These are phyloP conservation scores for Carcina quercana DNA, from an alignment of 2,888 invertebrate species.

Conservation along the genomic window DNA sequence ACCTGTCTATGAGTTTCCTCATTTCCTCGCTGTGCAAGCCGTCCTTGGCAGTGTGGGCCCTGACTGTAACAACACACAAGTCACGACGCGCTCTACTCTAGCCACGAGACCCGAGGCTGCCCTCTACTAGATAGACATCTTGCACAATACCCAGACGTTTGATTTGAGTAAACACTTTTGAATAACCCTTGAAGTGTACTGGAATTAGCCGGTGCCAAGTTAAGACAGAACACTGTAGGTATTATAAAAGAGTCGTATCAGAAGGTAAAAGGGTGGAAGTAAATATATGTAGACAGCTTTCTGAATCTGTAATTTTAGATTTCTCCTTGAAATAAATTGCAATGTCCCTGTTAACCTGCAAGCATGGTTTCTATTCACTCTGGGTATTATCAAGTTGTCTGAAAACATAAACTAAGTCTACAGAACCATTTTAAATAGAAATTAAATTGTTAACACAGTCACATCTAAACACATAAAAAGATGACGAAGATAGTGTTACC, in stretches of 20 bases:
- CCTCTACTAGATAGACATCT: slow-evolving; percentile 39
- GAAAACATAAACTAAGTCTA: slow-evolving; percentile 60
- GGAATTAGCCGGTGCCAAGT: not conserved
- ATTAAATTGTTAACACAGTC: slow-evolving; percentile 61
- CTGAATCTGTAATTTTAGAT: too few species aligned
- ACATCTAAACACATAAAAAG: slow-evolving; percentile 66
- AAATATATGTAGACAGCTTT: too few species aligned
- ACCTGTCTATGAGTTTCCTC: slow-evolving; percentile 98
- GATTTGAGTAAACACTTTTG: slow-evolving; percentile 3
- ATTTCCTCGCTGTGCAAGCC: slow-evolving; percentile 96
- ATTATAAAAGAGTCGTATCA: too few species aligned
- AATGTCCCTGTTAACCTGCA: too few species aligned
- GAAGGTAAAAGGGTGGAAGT: too few species aligned
- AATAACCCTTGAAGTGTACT: not conserved
- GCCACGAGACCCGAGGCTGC: slow-evolving; percentile 50
- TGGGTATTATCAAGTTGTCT: slow-evolving; percentile 34
- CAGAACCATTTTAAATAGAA: slow-evolving; percentile 49
- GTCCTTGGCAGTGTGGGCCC: slow-evolving; percentile 87
- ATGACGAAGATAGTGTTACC: slow-evolving; percentile 22
- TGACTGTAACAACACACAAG: slow-evolving; percentile 76
- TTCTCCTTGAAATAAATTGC: too few species aligned
- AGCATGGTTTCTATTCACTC: too few species aligned
- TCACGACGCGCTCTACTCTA: slow-evolving; percentile 69
- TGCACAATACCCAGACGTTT: slow-evolving; percentile 33
- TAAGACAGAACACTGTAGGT: not conserved